Evolutionary conservation across 1,140 invertebrate genomes (phyloP).

Genomic region (Acyrthosiphon pisum): DNA sequence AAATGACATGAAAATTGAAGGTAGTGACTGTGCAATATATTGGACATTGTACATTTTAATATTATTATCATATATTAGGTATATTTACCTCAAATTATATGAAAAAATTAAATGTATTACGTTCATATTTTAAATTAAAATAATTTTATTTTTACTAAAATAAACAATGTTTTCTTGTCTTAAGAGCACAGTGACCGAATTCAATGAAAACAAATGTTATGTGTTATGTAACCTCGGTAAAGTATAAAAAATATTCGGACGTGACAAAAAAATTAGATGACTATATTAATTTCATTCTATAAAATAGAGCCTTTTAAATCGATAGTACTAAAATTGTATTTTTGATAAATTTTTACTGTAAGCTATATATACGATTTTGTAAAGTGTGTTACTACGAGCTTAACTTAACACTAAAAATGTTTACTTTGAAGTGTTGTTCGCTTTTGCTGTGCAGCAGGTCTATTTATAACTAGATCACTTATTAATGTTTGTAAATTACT

Average conservation of each 20-base stretch:
- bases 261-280: slow-evolving; percentile 13
- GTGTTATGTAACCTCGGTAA: not conserved
- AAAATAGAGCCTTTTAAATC: not conserved
- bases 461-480: not conserved
- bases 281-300: not conserved
- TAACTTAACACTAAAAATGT: not conserved
- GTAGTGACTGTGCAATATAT: too few species aligned
- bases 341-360: not conserved
- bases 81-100: too few species aligned
- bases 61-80: too few species aligned
- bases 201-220: not conserved
- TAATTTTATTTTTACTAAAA: not conserved
- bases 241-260: not conserved
- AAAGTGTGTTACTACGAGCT: not conserved
- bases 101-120: too few species aligned
- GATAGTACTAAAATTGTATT: not conserved
- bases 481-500: not conserved
- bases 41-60: too few species aligned
- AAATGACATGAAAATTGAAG: too few species aligned
- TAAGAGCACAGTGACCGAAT: not conserved
- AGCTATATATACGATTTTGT: not conserved
- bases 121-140: too few species aligned
- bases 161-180: not conserved
- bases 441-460: not conserved
- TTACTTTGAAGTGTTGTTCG: not conserved